These are phyloP conservation scores for Pissodes strobi DNA, from an alignment of 1,140 invertebrate species.

Conservation along the genomic window DNA sequence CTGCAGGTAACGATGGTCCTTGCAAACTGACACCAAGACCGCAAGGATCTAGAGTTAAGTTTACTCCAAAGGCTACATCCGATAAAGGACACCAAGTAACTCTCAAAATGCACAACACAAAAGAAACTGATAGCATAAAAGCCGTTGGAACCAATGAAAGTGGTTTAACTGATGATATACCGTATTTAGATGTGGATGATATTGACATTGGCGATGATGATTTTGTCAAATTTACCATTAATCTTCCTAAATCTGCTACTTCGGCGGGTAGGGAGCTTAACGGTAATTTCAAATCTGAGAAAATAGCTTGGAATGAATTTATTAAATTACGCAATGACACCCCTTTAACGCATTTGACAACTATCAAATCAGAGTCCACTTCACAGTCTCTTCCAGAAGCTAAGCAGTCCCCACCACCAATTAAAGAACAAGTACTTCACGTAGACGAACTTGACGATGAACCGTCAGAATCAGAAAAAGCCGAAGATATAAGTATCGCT, in stretches of 20 bases:
- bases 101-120: constrained; percentile 12
- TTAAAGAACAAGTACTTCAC: constrained; percentile 27
- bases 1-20: constrained; percentile 30
- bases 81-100: not conserved
- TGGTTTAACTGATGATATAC: not conserved
- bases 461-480: constrained; percentile 30
- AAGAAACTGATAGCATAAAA: not conserved
- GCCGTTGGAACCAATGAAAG: not conserved
- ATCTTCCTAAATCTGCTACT: constrained; percentile 7
- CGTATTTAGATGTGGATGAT: constrained; percentile 42
- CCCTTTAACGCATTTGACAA: not conserved
- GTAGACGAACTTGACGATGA: constrained; percentile 39
- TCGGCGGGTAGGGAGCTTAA: constrained; percentile 18
- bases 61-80: not conserved
- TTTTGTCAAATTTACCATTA: constrained; percentile 23
- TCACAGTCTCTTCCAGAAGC: not conserved
- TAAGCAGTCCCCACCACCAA: constrained; percentile 22
- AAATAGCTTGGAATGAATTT: constrained; percentile 20
- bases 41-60: constrained; percentile 15
- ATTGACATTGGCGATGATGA: constrained; percentile 37
- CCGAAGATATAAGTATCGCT: constrained; percentile 40
- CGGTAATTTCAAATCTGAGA: constrained; percentile 7
- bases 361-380: constrained; percentile 1
- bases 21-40: constrained; percentile 35
- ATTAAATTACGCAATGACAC: not conserved